Evolutionary conservation across 2,888 invertebrate genomes (phyloP).

Genomic region (Crocallis elinguaria): DNA sequence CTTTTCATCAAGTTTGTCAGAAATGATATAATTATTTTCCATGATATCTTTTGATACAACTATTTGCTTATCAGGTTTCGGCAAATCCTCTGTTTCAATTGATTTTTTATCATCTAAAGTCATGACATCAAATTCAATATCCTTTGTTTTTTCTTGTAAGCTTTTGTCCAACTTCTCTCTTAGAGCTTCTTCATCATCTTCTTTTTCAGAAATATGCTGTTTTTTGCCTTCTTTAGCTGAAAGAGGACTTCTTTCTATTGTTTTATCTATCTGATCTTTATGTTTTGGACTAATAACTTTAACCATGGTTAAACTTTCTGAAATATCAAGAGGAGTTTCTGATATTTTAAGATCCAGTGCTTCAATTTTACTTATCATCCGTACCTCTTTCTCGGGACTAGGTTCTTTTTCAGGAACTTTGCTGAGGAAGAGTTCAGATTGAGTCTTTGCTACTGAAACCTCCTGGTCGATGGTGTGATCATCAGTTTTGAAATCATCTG

Average conservation of each 20-base stretch:
- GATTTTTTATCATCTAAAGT: not conserved
- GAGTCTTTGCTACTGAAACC: conserved; percentile 46
- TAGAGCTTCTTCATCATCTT: conserved; percentile 28
- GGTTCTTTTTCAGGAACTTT: conserved; percentile 61
- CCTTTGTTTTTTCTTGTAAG: conserved; percentile 4
- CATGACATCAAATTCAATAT: not conserved
- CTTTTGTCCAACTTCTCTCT: conserved; percentile 16
- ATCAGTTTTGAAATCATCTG: conserved; percentile 7
- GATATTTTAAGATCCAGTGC: conserved; percentile 11
- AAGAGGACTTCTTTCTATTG: conserved; percentile 32
- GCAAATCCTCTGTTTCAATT: not conserved
- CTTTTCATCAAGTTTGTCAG: conserved; percentile 71
- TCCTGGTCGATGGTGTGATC: conserved; percentile 53
- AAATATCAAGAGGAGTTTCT: conserved; percentile 4
- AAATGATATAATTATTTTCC: conserved; percentile 44
- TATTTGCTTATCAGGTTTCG: not conserved
- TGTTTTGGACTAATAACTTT: not conserved
- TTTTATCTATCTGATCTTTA: conserved; percentile 3
- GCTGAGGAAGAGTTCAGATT: conserved; percentile 49
- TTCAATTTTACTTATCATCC: conserved; percentile 27
- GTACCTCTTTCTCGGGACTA: conserved; percentile 52
- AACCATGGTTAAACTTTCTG: not conserved
- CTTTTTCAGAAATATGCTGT: conserved; percentile 33
- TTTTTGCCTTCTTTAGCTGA: conserved; percentile 36
- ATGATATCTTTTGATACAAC: not conserved